These are phyloP conservation scores for Suillia variegata DNA, from an alignment of 2,888 invertebrate genomes.

Conservation along the genomic window DNA sequence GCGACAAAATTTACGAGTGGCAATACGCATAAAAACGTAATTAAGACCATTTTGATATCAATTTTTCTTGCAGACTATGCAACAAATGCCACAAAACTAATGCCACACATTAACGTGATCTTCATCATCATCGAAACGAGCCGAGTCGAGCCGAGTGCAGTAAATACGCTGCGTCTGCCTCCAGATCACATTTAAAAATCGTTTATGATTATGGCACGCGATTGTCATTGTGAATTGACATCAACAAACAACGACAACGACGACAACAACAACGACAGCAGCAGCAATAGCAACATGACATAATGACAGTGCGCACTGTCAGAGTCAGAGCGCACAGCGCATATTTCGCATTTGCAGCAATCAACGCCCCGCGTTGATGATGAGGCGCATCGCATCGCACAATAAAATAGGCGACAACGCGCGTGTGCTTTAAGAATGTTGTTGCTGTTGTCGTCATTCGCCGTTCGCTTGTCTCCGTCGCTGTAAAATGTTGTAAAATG, in stretches of 20 bases:
- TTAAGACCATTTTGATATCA: conserved; percentile 23
- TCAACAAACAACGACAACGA: no score
- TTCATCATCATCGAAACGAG: no score
- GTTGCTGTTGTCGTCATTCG: no score
- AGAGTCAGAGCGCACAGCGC: no score
- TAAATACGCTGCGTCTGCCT: no score
- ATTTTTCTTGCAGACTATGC: background rate
- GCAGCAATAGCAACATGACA: conserved; percentile 14
- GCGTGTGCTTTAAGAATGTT: no score
- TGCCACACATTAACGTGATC: conserved; percentile 20
- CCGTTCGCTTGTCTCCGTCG: no score
- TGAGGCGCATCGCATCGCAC: no score
- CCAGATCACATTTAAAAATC: conserved; percentile 25
- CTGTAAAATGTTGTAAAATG: no score
- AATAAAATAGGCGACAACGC: no score
- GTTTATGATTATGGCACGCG: conserved; percentile 45
- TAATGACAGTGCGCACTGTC: conserved; percentile 16
- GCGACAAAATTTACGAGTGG: background rate
- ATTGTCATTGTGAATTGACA: conserved; percentile 41
- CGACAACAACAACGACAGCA: conserved; percentile 15
- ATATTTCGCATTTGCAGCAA: conserved; percentile 15
- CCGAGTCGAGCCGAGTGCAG: no score
- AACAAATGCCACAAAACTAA: conserved; percentile 22
- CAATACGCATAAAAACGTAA: conserved; percentile 17
- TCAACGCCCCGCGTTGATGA: no score